A percentile compares a stretch with the other conserved stretches of the same genome.
These are phyloP conservation scores for Alviniconcha strummeri DNA, from an alignment of 2,888 invertebrate species.

Conservation along the genomic window DNA sequence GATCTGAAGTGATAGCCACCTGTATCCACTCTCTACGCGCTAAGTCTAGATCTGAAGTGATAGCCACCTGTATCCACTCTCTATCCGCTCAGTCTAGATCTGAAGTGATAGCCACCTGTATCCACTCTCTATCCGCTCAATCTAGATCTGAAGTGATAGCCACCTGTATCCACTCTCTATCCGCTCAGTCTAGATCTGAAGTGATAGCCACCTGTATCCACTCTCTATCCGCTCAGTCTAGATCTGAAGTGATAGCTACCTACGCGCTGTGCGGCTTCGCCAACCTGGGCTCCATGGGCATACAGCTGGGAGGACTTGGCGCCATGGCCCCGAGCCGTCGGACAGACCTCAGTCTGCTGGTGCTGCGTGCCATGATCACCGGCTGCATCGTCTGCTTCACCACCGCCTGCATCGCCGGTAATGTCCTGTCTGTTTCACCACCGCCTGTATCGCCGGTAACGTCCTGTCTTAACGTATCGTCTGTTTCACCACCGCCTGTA, in stretches of 20 bases:
- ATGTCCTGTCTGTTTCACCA: slow-evolving; percentile 60
- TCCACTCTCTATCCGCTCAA: too few species aligned
- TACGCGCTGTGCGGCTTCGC: slow-evolving; percentile 69
- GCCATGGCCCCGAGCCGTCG: slow-evolving; percentile 61
- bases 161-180: too few species aligned
- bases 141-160: too few species aligned
- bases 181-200: too few species aligned
- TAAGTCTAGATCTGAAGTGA: too few species aligned
- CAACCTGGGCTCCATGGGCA: slow-evolving; percentile 67
- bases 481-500: slow-evolving; percentile 71
- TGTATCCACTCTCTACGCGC: too few species aligned
- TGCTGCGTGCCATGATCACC: slow-evolving; percentile 69
- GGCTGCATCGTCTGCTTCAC: slow-evolving; percentile 71
- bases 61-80: too few species aligned
- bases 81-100: too few species aligned
- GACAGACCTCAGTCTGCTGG: slow-evolving; percentile 53
- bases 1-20: too few species aligned
- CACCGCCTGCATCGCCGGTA: slow-evolving; percentile 70
- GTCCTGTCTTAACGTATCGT: slow-evolving; percentile 50
- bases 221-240: too few species aligned
- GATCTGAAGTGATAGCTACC: slow-evolving; percentile 63
- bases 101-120: too few species aligned
- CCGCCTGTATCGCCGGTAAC: slow-evolving; percentile 69
- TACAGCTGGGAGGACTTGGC: slow-evolving; percentile 59
- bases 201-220: too few species aligned